Evolutionary conservation across 1,140 invertebrate genomes (phyloP).

Genomic region (Tetramorium simillimum): DNA sequence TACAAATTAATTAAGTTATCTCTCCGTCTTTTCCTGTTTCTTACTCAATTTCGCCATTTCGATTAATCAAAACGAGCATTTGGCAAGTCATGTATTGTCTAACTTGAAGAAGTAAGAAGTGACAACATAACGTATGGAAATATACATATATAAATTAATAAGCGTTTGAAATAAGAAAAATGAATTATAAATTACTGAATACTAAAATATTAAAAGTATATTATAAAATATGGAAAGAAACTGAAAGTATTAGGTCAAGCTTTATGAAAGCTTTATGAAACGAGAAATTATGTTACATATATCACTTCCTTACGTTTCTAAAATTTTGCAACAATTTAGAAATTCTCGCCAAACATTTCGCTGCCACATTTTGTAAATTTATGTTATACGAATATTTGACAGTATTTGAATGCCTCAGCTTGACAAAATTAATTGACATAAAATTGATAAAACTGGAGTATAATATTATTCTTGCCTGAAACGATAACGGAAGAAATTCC

Average conservation of each 20-base stretch:
- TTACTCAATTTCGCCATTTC: neutral
- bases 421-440: neutral
- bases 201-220: neutral
- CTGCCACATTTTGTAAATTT: neutral
- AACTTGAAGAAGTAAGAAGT: neutral
- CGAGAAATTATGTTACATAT: neutral
- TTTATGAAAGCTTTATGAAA: neutral
- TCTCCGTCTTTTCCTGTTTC: neutral
- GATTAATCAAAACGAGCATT: neutral
- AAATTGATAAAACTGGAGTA: neutral
- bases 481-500: neutral
- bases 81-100: neutral
- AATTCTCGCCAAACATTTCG: neutral
- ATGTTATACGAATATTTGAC: neutral
- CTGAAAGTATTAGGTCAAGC: neutral
- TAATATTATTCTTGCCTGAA: neutral
- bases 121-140: neutral
- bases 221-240: neutral
- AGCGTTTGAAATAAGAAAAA: neutral
- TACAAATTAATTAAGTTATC: neutral
- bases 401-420: too few relatives aligned
- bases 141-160: neutral
- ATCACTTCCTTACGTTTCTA: neutral
- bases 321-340: neutral
- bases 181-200: neutral